These are phyloP conservation scores for Ophion ellenae DNA, from an alignment of 2,888 invertebrate species.

Conservation along the genomic window DNA sequence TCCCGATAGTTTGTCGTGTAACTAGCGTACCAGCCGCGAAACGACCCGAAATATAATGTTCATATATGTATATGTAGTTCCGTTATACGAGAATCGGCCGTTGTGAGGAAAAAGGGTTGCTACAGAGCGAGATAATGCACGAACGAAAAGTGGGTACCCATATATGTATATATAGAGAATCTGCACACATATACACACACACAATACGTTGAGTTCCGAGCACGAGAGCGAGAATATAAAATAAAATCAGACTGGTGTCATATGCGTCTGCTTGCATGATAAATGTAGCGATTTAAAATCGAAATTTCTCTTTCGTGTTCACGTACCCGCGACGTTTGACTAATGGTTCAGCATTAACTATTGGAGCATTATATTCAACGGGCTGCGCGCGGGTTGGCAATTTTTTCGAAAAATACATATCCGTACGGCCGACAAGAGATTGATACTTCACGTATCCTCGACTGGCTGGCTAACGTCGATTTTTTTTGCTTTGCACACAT, in stretches of 20 bases:
- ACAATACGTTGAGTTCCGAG: conserved; percentile 37
- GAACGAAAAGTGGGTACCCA: conserved; percentile 51
- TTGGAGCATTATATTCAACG: conserved; percentile 80
- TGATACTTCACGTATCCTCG: conserved; percentile 78
- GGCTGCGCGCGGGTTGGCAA: conserved; percentile 78
- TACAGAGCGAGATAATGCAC: conserved; percentile 56
- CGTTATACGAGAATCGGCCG: conserved; percentile 33
- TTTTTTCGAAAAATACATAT: conserved; percentile 82
- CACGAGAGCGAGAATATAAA: conserved; percentile 78
- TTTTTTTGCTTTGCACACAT: conserved; percentile 17
- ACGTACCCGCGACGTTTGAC: conserved; percentile 82
- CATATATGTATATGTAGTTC: conserved; percentile 17
- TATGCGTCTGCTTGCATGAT: conserved; percentile 84
- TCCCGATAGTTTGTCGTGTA: conserved; percentile 52
- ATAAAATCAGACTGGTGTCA: conserved; percentile 83
- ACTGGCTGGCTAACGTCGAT: conserved; percentile 73
- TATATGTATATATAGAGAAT: conserved; percentile 21
- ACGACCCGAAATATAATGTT: conserved; percentile 29
- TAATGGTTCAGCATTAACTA: conserved; percentile 84
- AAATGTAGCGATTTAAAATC: conserved; percentile 84
- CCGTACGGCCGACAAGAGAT: conserved; percentile 79
- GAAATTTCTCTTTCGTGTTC: conserved; percentile 83
- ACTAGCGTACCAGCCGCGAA: conserved; percentile 43
- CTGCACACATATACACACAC: conserved; percentile 62
- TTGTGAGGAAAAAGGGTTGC: conserved; percentile 72